Evolutionary conservation across 2,888 invertebrate species (phyloP).

Genomic region (Seira musarum): DNA sequence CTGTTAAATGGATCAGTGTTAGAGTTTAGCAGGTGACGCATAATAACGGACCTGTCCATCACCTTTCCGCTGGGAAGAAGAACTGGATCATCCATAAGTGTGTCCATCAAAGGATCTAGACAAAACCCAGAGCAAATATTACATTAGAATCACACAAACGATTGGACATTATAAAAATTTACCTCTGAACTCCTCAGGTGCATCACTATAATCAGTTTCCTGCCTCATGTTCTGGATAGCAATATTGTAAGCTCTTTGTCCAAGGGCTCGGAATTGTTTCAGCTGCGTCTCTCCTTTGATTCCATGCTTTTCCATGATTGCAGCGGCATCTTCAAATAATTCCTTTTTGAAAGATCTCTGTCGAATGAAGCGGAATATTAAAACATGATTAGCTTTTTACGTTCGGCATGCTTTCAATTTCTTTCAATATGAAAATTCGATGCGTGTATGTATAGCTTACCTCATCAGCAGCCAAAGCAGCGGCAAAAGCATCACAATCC

Average conservation of each 20-base stretch:
- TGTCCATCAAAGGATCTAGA: constrained; percentile 95
- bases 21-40: constrained; percentile 94
- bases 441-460: no score
- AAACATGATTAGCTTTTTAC: neutral
- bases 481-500: constrained; percentile 91
- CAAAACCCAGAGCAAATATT: constrained; percentile 37
- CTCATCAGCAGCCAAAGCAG: constrained; percentile 96
- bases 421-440: no score
- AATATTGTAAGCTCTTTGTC: constrained; percentile 83
- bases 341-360: constrained; percentile 95
- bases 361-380: constrained; percentile 69
- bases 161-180: constrained; percentile 16
- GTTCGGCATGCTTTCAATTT: no score
- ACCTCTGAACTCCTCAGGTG: constrained; percentile 94
- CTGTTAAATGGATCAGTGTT: constrained; percentile 98
- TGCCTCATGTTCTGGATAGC: constrained; percentile 83
- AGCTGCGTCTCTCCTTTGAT: constrained; percentile 91
- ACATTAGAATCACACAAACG: constrained; percentile 26
- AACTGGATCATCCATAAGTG: constrained; percentile 96
- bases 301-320: constrained; percentile 83
- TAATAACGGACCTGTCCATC: constrained; percentile 95
- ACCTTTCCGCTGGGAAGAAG: constrained; percentile 90
- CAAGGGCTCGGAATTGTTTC: constrained; percentile 85
- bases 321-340: constrained; percentile 91
- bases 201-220: constrained; percentile 95